phyloP scores from a whole-genome alignment of 2,888 invertebrate species.

The Laspeyria flexula region DNA sequence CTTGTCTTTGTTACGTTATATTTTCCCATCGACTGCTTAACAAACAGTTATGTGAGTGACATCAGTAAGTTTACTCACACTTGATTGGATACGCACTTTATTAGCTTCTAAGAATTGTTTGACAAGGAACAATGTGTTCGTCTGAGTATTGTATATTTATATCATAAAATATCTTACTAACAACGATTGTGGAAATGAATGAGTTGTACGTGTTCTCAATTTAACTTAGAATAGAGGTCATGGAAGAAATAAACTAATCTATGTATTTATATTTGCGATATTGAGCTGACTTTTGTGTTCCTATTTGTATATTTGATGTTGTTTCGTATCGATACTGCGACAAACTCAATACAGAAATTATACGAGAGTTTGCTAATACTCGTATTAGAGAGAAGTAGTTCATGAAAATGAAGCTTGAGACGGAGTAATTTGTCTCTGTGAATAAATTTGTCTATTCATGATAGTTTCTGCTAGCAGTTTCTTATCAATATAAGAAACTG shows the following conservation, averaged over 20 bases:
- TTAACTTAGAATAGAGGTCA: not conserved
- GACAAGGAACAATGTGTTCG: slow-evolving; percentile 18
- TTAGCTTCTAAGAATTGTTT: slow-evolving; percentile 27
- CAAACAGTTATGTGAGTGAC: slow-evolving; percentile 14
- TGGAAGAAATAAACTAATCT: not conserved
- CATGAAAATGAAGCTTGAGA: too few species aligned
- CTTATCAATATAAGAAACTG: too few species aligned
- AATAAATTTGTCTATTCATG: too few species aligned
- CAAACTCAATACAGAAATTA: too few species aligned
- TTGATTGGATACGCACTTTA: slow-evolving; percentile 28
- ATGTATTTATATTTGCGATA: not conserved
- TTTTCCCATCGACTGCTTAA: slow-evolving; percentile 21
- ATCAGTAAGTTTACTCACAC: slow-evolving; percentile 24
- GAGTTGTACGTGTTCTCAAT: not conserved
- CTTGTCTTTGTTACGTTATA: slow-evolving; percentile 13
- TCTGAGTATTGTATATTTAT: slow-evolving; percentile 3
- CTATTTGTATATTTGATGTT: too few species aligned
- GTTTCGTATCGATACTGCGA: too few species aligned
- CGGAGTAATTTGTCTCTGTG: too few species aligned
- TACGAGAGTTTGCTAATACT: too few species aligned
- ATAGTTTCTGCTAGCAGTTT: too few species aligned
- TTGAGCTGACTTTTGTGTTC: not conserved
- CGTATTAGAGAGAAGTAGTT: too few species aligned
- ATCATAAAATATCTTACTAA: slow-evolving; percentile 1
- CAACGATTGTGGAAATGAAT: slow-evolving; percentile 3